Evolutionary conservation across 2,113 vertebrate species (phyloP), one percentile per base, ranked within the genome.

Genomic region (Cyanocitta stelleri): DNA sequence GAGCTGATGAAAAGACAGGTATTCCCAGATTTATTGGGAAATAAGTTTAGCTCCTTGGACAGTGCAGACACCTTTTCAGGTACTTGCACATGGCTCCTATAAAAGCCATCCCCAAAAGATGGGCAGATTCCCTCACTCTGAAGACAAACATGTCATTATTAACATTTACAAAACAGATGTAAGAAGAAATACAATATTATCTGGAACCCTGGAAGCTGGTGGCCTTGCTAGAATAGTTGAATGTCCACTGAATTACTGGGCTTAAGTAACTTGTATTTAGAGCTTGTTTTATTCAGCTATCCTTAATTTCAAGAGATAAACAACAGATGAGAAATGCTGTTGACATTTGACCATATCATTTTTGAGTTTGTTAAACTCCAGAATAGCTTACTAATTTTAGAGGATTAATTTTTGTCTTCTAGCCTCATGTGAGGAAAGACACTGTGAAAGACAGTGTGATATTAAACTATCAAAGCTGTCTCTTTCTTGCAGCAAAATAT

Each of bases 351-450:
- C 35, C 17, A 4, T 27, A 69, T 69, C 3, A n/a, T 66, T 93
- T 55, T 2, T 5, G 6, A 75, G 20, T 61, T 64, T 48, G 5
- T 41, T 83, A 73, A 22, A 33, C 68, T 79, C 48, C 52, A n/a
- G 67, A 67, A 55, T 7, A 64, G 26, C 4, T 62, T 19, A 84
- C 35, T 61, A 63, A 51, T 74, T 85, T 80, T 37, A 89, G 33
- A 32, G 32, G 15, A 73, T 61, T 91, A 39, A 44, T 76, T 92
- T 80, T 86, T 93, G 44, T 80, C 46, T 91, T 79, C 62, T 71
- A 76, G 23, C 26, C 6, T 88, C 41, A 41, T 73, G 59, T 41
- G n/a, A 90, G 26, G 33, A 73, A 83, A 86, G 64, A 55, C 63
- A 71, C 18, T 51, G 51, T 51, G 81, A 85, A 13, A 67, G 35